A percentile compares a stretch with the other conserved stretches of the same genome.
Conservation (phyloP, 2,797 vertebrate species). For the Cryptoprocta ferox region DNA sequence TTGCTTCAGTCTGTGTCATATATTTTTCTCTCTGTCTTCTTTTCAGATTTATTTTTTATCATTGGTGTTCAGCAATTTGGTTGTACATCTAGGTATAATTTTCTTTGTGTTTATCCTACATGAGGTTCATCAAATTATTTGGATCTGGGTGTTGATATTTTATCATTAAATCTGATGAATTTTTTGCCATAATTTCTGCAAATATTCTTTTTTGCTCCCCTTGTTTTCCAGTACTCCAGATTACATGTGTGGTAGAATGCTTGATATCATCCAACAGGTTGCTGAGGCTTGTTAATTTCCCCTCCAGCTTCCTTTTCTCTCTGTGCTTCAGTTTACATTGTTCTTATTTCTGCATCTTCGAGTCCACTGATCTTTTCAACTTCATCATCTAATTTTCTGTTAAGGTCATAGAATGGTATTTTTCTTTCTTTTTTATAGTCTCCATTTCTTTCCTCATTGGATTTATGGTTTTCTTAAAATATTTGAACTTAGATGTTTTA, state of each 20-base stretch:
- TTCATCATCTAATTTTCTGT: neutral
- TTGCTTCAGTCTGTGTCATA: neutral
- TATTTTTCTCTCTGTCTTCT: neutral
- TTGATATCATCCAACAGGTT: neutral
- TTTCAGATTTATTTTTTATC: neutral
- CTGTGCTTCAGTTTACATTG: neutral
- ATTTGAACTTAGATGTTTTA: neutral
- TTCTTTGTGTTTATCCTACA: neutral
- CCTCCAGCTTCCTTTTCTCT: neutral
- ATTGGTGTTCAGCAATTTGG: neutral
- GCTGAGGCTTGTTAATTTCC: neutral
- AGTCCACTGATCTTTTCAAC: neutral
- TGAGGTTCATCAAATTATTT: neutral
- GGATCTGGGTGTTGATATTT: neutral
- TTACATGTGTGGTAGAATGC: neutral
- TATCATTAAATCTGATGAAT: neutral
- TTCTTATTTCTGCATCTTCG: neutral
- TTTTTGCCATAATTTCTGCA: neutral
- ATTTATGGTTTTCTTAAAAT: neutral
- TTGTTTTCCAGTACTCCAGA: neutral
- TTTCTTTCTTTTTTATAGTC: neutral
- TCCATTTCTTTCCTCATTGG: neutral
- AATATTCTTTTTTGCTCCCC: neutral
- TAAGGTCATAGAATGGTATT: neutral
- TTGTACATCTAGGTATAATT: neutral